Conservation (phyloP, 2,888 invertebrate species). For the Omphaloscelis lunosa region DNA sequence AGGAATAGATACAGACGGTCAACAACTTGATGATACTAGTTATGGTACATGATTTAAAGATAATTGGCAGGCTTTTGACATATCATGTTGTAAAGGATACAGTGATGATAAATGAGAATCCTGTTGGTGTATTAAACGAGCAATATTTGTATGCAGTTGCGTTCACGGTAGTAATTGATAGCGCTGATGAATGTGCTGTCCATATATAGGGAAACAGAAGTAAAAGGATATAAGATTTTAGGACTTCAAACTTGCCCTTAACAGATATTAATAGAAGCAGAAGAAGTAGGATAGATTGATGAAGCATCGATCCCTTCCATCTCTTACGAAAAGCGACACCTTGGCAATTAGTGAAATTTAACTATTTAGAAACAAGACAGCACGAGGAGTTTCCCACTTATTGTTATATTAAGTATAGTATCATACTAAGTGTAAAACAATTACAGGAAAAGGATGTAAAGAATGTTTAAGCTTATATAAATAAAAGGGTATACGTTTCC, state of each 20-base stretch:
- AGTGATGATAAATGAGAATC: conserved; percentile 37
- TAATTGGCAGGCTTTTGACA: conserved; percentile 53
- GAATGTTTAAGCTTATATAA: background rate
- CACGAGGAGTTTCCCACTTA: background rate
- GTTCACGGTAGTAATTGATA: background rate
- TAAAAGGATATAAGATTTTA: background rate
- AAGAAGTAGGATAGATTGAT: too few species aligned
- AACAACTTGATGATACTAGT: conserved; percentile 62
- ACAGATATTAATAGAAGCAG: background rate
- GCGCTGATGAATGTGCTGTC: background rate
- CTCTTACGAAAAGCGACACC: too few species aligned
- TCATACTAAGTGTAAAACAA: too few species aligned
- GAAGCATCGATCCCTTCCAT: too few species aligned
- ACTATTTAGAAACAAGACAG: background rate
- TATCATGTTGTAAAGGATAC: conserved; percentile 27
- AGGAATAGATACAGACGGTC: conserved; percentile 63
- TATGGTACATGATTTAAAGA: conserved; percentile 49
- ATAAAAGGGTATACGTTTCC: background rate
- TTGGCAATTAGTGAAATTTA: background rate
- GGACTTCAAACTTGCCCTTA: background rate
- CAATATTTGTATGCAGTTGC: conserved; percentile 1
- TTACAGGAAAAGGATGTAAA: background rate
- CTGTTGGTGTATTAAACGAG: conserved; percentile 18
- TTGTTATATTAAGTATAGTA: background rate
- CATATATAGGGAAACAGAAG: background rate